Evolutionary conservation across 2,888 invertebrate species (phyloP), one percentile per base, ranked within the genome.

Genomic region (Stenoptilia bipunctidactyla): DNA sequence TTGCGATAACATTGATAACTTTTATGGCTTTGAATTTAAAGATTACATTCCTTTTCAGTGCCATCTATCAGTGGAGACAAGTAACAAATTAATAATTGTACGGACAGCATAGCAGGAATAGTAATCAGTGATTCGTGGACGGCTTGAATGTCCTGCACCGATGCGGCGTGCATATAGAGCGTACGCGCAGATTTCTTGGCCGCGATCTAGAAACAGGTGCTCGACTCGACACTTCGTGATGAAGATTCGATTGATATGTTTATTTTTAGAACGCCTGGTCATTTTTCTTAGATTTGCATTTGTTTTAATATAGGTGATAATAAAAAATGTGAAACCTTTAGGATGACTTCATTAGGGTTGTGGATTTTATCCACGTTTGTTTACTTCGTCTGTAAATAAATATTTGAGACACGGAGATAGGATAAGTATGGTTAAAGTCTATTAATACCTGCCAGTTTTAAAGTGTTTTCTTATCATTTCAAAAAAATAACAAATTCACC

Each of bases 141-240:
- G 57, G 62, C 64, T 61, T 58, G 58, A n/a, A 75, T 70, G 70
- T 58, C 66, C 49, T 48, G 43, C 53, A 77, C 67, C 80, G 80
- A 49, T 49, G 52, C 61, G 72, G 69, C 63, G 60, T 55, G 56
- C 51, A 43, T 41, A 55, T 50, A 43, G 39, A 45, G 52, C 47
- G 51, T 56, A 49, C 37, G 39, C 13, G 13, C 46, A 69, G 73
- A 75, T 74, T 66, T 65, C 64, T 69, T 63, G 71, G 64, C 63
- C 73, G 67, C 68, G 72, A 71, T 75, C 72, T 66, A 70, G 59
- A 70, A 76, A 75, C 77, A 76, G 77, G 76, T 77, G 77, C 63
- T 58, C 45, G 45, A 49, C 20, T 20, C 54, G 51, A 50, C 48
- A 45, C 43, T 47, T 41, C 34, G 40, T 39, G 45, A 33, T 42